Evolutionary conservation across 35 echinoderm and acorn worm genomes (phyloP).

Genomic region (Acanthaster planci): DNA sequence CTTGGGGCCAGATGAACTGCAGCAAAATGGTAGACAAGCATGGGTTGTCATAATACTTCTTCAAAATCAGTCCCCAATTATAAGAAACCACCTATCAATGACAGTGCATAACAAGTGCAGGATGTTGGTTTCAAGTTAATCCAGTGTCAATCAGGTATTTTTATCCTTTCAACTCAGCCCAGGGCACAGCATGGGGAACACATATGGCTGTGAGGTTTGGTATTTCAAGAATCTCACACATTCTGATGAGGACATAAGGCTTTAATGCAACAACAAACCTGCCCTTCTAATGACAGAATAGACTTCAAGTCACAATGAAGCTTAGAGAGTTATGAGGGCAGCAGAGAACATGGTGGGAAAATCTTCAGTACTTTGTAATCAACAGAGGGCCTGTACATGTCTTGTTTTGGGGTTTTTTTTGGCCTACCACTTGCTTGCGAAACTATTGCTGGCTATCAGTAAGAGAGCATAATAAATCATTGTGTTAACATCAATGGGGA

Average conservation of each 20-base stretch:
- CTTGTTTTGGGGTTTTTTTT: too few relatives aligned
- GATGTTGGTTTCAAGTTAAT: neutral
- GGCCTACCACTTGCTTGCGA: too few relatives aligned
- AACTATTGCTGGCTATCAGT: too few relatives aligned
- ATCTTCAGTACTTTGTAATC: too few relatives aligned
- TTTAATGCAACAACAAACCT: slow-evolving; percentile 23
- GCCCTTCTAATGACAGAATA: neutral
- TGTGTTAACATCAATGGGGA: too few relatives aligned
- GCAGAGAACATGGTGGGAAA: too few relatives aligned
- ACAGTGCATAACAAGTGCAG: neutral
- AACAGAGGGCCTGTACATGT: too few relatives aligned
- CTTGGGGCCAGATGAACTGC: too few relatives aligned
- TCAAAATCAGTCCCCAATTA: neutral
- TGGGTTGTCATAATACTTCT: neutral
- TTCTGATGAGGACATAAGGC: neutral
- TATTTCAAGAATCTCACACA: slow-evolving; percentile 19
- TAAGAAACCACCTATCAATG: neutral
- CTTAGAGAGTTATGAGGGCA: too few relatives aligned
- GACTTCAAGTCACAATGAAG: too few relatives aligned
- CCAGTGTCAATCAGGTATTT: neutral
- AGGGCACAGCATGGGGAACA: neutral
- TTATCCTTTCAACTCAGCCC: neutral
- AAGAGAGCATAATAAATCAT: too few relatives aligned
- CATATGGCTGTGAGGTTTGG: neutral
- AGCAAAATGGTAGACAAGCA: neutral